phyloP scores from a whole-genome alignment of 2,888 invertebrate genomes.

The Branchellion lobata region DNA sequence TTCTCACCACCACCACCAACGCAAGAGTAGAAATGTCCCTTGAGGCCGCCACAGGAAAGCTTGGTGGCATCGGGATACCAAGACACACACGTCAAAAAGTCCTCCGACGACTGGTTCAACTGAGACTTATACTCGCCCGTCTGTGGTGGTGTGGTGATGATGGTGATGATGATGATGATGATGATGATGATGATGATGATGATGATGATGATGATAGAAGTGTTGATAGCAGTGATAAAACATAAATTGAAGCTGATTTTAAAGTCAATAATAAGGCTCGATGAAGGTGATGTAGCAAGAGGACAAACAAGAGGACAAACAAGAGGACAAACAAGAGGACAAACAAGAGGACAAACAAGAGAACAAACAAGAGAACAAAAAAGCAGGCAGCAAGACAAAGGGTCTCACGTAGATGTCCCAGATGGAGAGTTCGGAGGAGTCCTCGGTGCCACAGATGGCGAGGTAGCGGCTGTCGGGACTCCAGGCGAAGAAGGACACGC shows the following conservation, averaged over 20 bases:
- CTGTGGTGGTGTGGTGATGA: slow-evolving; percentile 53
- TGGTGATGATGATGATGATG: too few relatives aligned
- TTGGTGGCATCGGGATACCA: slow-evolving; percentile 87
- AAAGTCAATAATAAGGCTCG: too few relatives aligned
- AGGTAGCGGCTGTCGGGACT: slow-evolving; percentile 89
- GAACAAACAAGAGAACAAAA: too few relatives aligned
- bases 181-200: too few relatives aligned
- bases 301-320: too few relatives aligned
- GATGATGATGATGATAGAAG: not conserved
- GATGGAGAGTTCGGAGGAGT: slow-evolving; percentile 90
- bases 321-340: too few relatives aligned
- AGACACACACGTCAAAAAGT: slow-evolving; percentile 88
- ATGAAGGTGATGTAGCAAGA: too few relatives aligned
- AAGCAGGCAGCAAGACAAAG: too few relatives aligned
- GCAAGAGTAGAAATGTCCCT: slow-evolving; percentile 92
- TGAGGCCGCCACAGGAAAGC: slow-evolving; percentile 90
- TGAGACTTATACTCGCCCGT: slow-evolving; percentile 72
- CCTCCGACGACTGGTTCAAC: slow-evolving; percentile 87
- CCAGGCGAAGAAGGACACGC: slow-evolving; percentile 90
- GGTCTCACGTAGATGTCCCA: slow-evolving; percentile 74
- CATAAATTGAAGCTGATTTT: too few relatives aligned
- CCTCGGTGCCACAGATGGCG: slow-evolving; percentile 93
- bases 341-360: too few relatives aligned
- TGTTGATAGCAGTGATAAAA: not conserved
- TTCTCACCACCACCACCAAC: slow-evolving; percentile 58